Base-by-base conservation (phyloP, 2,113 vertebrate genomes). In the Onychostruthus taczanowskii region DNA sequence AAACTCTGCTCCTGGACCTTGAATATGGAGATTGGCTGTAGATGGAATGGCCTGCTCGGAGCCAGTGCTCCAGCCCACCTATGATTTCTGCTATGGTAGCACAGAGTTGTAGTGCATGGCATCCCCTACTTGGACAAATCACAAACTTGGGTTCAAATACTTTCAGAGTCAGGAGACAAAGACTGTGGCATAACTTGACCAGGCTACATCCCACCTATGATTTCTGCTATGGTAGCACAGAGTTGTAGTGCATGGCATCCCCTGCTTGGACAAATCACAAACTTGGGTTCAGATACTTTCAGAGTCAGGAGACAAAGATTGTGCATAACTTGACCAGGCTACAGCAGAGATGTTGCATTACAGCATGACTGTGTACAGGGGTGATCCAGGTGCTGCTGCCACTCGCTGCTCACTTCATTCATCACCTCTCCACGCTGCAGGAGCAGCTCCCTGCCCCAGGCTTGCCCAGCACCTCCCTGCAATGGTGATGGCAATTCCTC, bases 381-480 rank as follows among this genome's bases (percentile, higher is more conserved):
- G 17, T 47, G 52, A 47, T 44, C 26, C 49, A 24, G 69, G 26
- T 18, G 4, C 18, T 79, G 53, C 20, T 82, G 62, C 62, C 72
- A 13, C 59, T 86, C 63, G 13, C 30, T 74, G n/a, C 58, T 23
- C 18, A 33, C 62, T 50, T 75, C 35, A 33, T 84, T 37, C 47
- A 72, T 22, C 0, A 0, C 3, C 35, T 87, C 37, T 61, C 69
- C 53, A 18, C 0, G 0, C 11, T 66, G 33, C 66, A 73, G 82
- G 17, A 69, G 72, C 80, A 90, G 47, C 23, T 21, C 63, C 59
- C 67, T 74, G 55, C 28, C 72, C 50, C 22, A 66, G 63, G 44
- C 55, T 62, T 22, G 5, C 58, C 58, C 52, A 33, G 17, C 2
- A 7, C 75, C 64, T 80, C 66, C 35, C 41, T 52, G 63, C 26